Evolutionary conservation across 2,113 vertebrate species (phyloP), one percentile per base, ranked within the genome.

Genomic region (Verasper variegatus): DNA sequence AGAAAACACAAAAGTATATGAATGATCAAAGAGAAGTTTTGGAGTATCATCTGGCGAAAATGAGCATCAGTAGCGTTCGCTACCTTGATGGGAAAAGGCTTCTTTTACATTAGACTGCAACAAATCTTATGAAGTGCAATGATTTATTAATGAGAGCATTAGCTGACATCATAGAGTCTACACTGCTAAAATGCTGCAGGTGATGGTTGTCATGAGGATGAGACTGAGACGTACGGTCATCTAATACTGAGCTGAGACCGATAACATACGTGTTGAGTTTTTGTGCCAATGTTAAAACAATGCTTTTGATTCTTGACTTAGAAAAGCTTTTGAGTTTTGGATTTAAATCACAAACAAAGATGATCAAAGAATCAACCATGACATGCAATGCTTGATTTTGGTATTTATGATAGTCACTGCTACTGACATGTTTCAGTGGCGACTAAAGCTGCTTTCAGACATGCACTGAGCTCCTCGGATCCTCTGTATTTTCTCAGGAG

Each of bases 121-220:
- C 54, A 74, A 73, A 88, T 57, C 26, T n/a, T n/a, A n/a, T n/a
- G 26, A 71, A 60, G n/a, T 54, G 13, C 66, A 67, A 70, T 80
- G 67, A 74, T 81, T 83, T 74, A 76, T 78, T 76, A 54, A 78
- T 68, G 61, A 61, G 56, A 37, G 63, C n/a, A 54, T 54, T 54
- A 54, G 51, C 51, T 9, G 20, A 55, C 57, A 66, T 78, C 35
- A 83, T 66, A 66, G 54, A 45, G 56, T 15, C 49, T n/a, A 14
- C 15, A 27, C 31, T 60, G 40, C 23, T 68, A 47, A 76, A 71
- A 18, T 13, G 52, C 47, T 55, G 68, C 51, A 68, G 76, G 76
- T 45, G 23, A 68, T 64, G 8, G 3, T 75, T 24, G 56, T 17
- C 27, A 64, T 8, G 18, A 61, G 7, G 26, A 27, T 18, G 8